These are phyloP conservation scores for Scylla paramamosain DNA, from an alignment of 1,140 invertebrate species.

Conservation along the genomic window DNA sequence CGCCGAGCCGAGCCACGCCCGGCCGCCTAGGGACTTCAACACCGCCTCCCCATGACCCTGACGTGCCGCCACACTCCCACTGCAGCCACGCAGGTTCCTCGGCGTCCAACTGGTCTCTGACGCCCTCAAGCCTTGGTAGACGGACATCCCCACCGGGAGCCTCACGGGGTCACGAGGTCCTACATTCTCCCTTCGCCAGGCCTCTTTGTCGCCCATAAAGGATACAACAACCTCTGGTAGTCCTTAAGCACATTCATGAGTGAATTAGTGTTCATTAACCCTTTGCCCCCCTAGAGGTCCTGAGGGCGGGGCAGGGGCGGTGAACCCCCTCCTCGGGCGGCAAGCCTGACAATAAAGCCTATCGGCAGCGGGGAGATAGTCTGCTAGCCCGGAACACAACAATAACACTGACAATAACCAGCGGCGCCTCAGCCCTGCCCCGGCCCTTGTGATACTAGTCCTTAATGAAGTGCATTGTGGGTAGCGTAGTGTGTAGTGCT, in stretches of 20 bases:
- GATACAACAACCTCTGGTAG: neutral
- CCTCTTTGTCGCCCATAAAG: neutral
- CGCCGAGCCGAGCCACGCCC: neutral
- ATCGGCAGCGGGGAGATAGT: slow-evolving; percentile 57
- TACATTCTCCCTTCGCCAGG: neutral
- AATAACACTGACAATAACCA: slow-evolving; percentile 72
- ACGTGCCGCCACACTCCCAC: neutral
- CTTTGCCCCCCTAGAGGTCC: slow-evolving; percentile 14
- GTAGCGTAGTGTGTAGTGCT: slow-evolving; percentile 63
- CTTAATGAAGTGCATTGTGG: slow-evolving; percentile 71
- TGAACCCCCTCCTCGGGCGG: neutral
- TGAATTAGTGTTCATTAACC: slow-evolving; percentile 54
- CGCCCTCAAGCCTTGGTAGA: neutral
- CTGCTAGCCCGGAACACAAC: slow-evolving; percentile 33
- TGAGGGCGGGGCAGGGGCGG: neutral
- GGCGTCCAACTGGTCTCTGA: neutral
- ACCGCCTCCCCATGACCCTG: neutral
- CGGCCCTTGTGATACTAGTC: slow-evolving; percentile 72
- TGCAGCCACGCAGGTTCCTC: neutral
- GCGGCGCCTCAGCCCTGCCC: neutral
- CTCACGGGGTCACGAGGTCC: neutral
- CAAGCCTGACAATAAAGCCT: slow-evolving; percentile 56
- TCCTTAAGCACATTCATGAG: slow-evolving; percentile 2
- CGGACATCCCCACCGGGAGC: neutral
- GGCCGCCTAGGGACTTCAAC: neutral